Evolutionary conservation across 1,140 invertebrate genomes (phyloP), one percentile per base, ranked within the genome.

Genomic region (Heliconius hermathena): DNA sequence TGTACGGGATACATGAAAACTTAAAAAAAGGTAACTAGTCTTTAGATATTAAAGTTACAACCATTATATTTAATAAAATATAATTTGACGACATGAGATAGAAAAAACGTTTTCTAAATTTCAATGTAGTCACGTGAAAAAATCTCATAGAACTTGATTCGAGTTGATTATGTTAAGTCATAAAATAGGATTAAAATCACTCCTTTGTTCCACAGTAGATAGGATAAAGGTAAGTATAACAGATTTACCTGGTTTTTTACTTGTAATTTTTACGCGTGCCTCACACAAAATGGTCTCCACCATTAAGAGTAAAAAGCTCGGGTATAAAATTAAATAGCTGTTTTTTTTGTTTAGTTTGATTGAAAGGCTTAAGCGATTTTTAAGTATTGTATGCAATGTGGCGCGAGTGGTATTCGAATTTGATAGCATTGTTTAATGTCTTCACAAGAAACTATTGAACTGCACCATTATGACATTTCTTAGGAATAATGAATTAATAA

Each of bases 281-380:
- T 76, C 79, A 76, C 83, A 66, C 83, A 80, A 77, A 84, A 86
- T 52, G 75, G 74, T 75, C 78, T 80, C 79, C 78, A 52, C 75
- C 81, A 82, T 87, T 85, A 87, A 78, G 81, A 76, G 81, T 84
- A 81, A 87, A 86, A 83, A 83, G 81, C 84, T 70, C 60, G 81
- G 76, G 77, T 85, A 79, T 83, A 85, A 85, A 85, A 85, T 85
- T 85, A 84, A 83, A 85, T 86, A 87, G 82, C 82, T 80, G 81
- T 81, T 76, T 60, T 74, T 77, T 70, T 77, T 70, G 36, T 66
- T 16, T 78, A 79, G 79, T 73, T 1, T 38, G 77, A 82, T 54
- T 75, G 11, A 77, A 22, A 74, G 66, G 38, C 2, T 66, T 20
- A 22, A 76, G 76, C 74, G 80, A 57, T 80, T 82, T 82, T 1